These are phyloP conservation scores for Drosophila mettleri DNA, from an alignment of 2,888 invertebrate species.

Conservation along the genomic window DNA sequence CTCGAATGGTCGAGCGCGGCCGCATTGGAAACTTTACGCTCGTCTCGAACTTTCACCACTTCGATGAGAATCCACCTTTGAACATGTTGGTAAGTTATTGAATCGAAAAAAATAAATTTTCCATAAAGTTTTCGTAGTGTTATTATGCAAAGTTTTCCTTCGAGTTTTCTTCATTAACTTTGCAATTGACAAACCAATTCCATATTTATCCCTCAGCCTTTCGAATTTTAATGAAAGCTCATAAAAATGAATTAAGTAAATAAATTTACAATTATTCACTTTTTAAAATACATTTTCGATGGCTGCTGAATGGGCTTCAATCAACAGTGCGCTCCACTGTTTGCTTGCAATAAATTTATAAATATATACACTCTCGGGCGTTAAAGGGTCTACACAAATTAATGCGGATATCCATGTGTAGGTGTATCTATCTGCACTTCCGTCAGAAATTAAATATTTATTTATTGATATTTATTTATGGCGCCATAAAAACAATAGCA, in stretches of 20 bases:
- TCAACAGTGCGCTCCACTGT: constrained; percentile 54
- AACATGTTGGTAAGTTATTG: constrained; percentile 87
- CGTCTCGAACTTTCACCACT: constrained; percentile 88
- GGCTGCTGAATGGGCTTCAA: constrained; percentile 8
- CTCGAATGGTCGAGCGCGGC: constrained; percentile 87
- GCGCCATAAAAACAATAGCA: constrained; percentile 18
- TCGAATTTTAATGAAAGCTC: neutral
- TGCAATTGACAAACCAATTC: neutral
- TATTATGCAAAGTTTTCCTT: neutral
- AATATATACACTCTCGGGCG: neutral
- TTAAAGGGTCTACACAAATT: constrained; percentile 1
- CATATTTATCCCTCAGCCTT: neutral
- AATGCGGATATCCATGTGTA: constrained; percentile 1
- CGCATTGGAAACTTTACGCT: constrained; percentile 87
- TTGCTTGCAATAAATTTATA: constrained; percentile 21
- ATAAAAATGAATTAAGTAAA: neutral
- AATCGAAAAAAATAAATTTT: neutral
- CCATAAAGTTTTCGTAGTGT: neutral
- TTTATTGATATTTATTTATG: constrained; percentile 68
- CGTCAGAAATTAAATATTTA: constrained; percentile 59
- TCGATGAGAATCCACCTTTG: constrained; percentile 90
- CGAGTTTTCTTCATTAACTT: neutral
- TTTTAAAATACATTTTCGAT: constrained; percentile 14
- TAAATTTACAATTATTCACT: constrained; percentile 31
- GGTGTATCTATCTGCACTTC: constrained; percentile 33